Evolutionary conservation across 2,888 invertebrate species (phyloP), one percentile per base, ranked within the genome.

Genomic region (Liodrosophila aerea): DNA sequence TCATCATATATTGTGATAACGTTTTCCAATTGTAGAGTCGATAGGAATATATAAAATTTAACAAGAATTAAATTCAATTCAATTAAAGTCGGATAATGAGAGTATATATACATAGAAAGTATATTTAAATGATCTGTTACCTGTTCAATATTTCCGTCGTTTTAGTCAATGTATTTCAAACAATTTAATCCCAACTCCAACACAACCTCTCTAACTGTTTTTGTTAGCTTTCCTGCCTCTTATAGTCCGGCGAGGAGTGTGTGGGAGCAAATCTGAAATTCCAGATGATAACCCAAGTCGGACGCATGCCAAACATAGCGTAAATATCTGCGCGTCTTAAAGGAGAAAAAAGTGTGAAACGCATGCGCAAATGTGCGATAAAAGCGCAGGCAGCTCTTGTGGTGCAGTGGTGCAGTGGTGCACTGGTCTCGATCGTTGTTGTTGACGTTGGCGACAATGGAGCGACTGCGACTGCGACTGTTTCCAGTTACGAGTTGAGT

Each of bases 291-390:
- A 22, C 22, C 44, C 72, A 45, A 59, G 72, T 71, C 22, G 64
- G 47, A 64, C 67, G 81, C 78, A 80, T 83, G 64, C 78, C 84
- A 75, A 76, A 64, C 73, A 83, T 80, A 73, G 70, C 46, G 43
- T 53, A 66, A 62, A 83, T 80, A 74, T 61, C 74, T 66, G 41
- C 36, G 52, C 64, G 64, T 22, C 64, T 56, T 47, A 43, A 36
- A 7, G 43, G 44, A n/a, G n/a, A 64, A 65, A 62, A 61, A 81
- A 71, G 80, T 84, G 80, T 81, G 84, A 80, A 82, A 76, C 73
- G 73, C 76, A 76, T 77, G 82, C 22, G 22, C 22, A 22, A 22
- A 22, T 22, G 22, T 22, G 22, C 73, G 78, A 71, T 54, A 77
- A 80, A 77, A 74, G 71, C 61, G 60, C 64, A 60, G 39, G 52